Percentiles rank a stretch among this genome's conserved stretches.
Evolutionary conservation across 2,113 vertebrate genomes (phyloP).

Genomic region (Columba livia): DNA sequence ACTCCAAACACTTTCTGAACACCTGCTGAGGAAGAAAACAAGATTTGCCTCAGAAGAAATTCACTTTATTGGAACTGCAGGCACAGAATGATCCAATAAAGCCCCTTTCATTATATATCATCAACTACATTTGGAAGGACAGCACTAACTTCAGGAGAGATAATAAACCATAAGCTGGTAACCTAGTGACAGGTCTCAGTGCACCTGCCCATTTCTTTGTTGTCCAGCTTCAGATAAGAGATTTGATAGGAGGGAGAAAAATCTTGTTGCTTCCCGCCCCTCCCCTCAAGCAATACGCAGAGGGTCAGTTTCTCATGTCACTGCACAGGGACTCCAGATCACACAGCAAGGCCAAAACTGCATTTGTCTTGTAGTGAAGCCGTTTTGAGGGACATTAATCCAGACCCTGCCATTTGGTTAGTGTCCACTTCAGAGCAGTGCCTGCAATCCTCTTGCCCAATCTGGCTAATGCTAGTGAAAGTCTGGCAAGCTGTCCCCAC

Average conservation of each 20-base stretch:
- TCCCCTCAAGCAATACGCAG: neutral
- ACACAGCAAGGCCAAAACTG: neutral
- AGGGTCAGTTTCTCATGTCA: neutral
- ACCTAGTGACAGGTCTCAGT: neutral
- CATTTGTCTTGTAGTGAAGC: neutral
- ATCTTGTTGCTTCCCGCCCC: accelerated
- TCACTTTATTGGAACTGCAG: neutral
- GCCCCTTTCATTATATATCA: neutral
- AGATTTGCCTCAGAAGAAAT: neutral
- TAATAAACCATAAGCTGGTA: neutral
- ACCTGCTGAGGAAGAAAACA: neutral
- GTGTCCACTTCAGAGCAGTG: neutral
- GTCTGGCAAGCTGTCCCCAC: neutral
- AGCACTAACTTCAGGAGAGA: neutral
- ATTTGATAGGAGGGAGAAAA: neutral
- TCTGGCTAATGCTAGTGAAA: neutral
- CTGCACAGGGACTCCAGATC: neutral
- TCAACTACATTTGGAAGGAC: neutral
- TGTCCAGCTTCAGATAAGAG: neutral
- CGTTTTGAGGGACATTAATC: neutral
- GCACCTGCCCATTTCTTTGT: neutral
- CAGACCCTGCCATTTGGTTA: neutral
- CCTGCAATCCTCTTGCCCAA: neutral
- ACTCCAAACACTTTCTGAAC: neutral
- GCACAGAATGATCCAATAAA: neutral